Evolutionary conservation across 2,888 invertebrate genomes (phyloP).

Genomic region (Chydorus sphaericus): DNA sequence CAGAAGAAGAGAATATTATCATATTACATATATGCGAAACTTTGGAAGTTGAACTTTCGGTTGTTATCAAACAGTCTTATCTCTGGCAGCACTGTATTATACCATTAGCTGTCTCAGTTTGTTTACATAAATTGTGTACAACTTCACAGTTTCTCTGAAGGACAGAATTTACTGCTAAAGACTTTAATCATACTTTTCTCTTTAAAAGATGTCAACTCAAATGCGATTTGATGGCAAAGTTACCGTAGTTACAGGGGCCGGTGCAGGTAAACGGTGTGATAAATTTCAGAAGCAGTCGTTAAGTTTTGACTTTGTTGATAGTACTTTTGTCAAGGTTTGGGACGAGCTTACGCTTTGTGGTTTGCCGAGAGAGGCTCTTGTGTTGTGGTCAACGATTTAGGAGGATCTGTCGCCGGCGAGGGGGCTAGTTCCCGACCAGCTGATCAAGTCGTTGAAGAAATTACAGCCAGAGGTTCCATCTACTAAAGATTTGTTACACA

Average conservation of each 20-base stretch:
- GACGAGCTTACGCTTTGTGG: conserved; percentile 79
- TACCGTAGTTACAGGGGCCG: conserved; percentile 89
- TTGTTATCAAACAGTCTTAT: too few relatives aligned
- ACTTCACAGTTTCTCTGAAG: too few relatives aligned
- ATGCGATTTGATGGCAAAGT: conserved; percentile 72
- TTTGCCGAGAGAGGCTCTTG: conserved; percentile 87
- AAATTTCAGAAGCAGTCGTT: not conserved
- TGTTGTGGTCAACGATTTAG: conserved; percentile 95
- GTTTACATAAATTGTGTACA: too few relatives aligned
- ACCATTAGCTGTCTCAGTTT: too few relatives aligned
- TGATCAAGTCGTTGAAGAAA: conserved; percentile 82
- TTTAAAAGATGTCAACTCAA: conserved; percentile 5
- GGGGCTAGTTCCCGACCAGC: conserved; percentile 72
- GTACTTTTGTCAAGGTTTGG: conserved; percentile 45
- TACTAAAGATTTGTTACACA: too few relatives aligned
- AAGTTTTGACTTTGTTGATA: not conserved
- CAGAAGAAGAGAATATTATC: too few relatives aligned
- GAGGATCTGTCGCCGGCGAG: conserved; percentile 69
- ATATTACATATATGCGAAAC: too few relatives aligned
- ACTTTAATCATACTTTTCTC: too few relatives aligned
- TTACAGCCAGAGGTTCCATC: conserved; percentile 34
- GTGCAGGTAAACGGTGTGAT: conserved; percentile 46
- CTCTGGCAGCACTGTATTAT: too few relatives aligned
- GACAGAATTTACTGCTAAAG: too few relatives aligned
- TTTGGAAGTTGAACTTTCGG: too few relatives aligned